Evolutionary conservation across 2,797 vertebrate genomes (phyloP), one percentile per base, ranked within the genome.

Genomic region (Loriculus beryllinus): DNA sequence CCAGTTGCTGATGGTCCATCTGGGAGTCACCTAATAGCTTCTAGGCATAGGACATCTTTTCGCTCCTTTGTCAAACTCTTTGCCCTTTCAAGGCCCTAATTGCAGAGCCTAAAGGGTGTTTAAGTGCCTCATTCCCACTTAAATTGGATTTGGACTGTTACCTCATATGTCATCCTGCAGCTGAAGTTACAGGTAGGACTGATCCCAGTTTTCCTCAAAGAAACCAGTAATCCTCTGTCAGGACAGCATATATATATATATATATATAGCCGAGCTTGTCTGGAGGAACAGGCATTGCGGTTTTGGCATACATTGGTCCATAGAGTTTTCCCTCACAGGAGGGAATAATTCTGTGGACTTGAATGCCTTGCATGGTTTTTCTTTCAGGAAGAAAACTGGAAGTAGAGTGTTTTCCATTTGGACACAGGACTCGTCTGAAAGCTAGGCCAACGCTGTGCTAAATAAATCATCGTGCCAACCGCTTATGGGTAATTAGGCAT

Each of bases 401-500:
- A 64, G 78, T 69, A 68, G 88, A 43, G 86, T 11, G 29, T 82
- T 91, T 97, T 94, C 96, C 96, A 81, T 83, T 95, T 97, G 97
- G 97, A 96, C 86, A 19, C 25, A 26, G 95, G 92, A 39, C 84
- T 84, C 10, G 86, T 97, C 96, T 96, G 96, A 40, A 51, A 86
- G 95, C 84, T 1, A 43, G 97, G 97, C 97, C 97, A 98, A 56
- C 12, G 11, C 97, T 68, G 95, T 92, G 96, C 96, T 94, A 57
- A 95, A 95, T 95, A 94, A 97, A 96, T 91, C 94, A 72, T 89
- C 26, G 43, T 97, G 97, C 97, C 97, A 97, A 92, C 94, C 45
- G 77, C 97, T 97, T 42, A 71, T 80, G 97, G 97, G 88, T 97
- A 97, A 97, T 97, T 94, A 95, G 97, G 97, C 97, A 97, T 97